Percentiles rank a stretch among this genome's conserved stretches.
Evolutionary conservation across 2,888 invertebrate species (phyloP).

Genomic region (Sericinus montela): DNA sequence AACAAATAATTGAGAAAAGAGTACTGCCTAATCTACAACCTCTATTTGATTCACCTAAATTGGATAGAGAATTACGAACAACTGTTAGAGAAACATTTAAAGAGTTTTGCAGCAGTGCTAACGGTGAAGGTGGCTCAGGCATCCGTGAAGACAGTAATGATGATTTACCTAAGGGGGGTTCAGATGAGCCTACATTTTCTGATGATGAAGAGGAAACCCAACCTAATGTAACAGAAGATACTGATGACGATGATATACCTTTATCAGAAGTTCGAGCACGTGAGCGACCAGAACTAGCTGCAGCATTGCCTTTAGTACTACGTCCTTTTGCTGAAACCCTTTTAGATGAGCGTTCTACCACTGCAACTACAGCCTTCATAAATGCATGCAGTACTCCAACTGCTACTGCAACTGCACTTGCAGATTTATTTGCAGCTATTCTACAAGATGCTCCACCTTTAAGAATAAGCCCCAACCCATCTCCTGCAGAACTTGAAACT

Average conservation of each 20-base stretch:
- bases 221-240: conserved; percentile 78
- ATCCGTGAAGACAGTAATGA: conserved; percentile 65
- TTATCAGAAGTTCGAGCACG: conserved; percentile 86
- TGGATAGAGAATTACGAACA: conserved; percentile 89
- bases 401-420: conserved; percentile 62
- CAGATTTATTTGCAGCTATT: conserved; percentile 66
- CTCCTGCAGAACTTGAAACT: conserved; percentile 79
- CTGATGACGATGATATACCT: conserved; percentile 87
- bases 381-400: conserved; percentile 58
- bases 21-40: conserved; percentile 92
- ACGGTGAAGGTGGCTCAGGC: conserved; percentile 73
- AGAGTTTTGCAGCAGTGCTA: conserved; percentile 87
- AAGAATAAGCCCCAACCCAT: conserved; percentile 68
- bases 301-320: conserved; percentile 63
- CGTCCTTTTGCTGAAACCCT: conserved; percentile 68
- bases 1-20: conserved; percentile 94
- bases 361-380: conserved; percentile 58
- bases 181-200: conserved; percentile 88
- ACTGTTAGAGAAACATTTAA: conserved; percentile 94
- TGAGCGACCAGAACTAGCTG: conserved; percentile 79
- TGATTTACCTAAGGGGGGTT: conserved; percentile 65
- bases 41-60: conserved; percentile 91
- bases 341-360: conserved; percentile 60
- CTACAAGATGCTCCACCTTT: conserved; percentile 74
- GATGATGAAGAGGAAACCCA: conserved; percentile 88